Percentiles rank a stretch among this genome's conserved stretches.
Conservation (phyloP, 2,797 vertebrate genomes). For the Morus bassanus region DNA sequence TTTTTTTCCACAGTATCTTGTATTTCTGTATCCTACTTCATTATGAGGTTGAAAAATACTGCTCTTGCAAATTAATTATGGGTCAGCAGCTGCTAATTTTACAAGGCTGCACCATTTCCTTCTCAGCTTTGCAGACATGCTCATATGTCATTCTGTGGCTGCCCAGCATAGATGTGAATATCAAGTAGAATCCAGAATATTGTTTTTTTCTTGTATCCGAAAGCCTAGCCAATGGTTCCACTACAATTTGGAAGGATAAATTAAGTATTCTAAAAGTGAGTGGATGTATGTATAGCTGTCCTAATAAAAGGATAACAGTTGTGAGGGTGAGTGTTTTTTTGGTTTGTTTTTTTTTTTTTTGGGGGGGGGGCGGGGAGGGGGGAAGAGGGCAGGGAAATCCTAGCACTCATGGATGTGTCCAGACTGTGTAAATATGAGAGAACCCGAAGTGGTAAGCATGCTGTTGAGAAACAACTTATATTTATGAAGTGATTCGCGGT, state of each 20-base stretch:
- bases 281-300: not conserved
- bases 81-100: constrained; percentile 53
- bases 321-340: not conserved
- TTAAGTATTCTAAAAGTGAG: not conserved
- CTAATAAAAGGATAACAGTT: not conserved
- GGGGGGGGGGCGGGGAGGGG: too few relatives aligned
- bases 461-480: not conserved
- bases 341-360: too few relatives aligned
- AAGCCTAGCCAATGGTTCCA: not conserved
- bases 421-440: not conserved
- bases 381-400: not conserved
- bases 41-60: constrained; percentile 31
- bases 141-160: not conserved
- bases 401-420: not conserved
- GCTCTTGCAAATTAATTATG: constrained; percentile 6
- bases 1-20: not conserved
- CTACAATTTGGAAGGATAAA: not conserved
- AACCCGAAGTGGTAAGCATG: not conserved
- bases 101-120: not conserved
- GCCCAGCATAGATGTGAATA: not conserved
- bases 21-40: not conserved
- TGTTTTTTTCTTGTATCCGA: not conserved
- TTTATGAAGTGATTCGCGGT: not conserved
- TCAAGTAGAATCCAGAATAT: not conserved
- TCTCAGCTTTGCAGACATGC: not conserved